phyloP scores from a whole-genome alignment of 2,888 invertebrate genomes.

The Drosophila nigricruria region DNA sequence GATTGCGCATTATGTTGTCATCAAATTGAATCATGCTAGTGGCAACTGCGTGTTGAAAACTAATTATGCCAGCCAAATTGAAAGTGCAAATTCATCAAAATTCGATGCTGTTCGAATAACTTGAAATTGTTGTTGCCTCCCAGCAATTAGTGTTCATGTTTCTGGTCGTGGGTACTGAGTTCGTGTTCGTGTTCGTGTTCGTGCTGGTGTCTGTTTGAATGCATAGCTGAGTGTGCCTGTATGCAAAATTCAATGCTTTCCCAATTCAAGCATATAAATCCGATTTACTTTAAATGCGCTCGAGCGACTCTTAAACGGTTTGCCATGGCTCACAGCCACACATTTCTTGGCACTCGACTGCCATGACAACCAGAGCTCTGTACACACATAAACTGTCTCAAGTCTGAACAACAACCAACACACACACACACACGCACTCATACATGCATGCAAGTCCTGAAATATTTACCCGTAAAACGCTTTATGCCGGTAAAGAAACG shows the following conservation, averaged over 20 bases:
- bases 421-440: conserved; percentile 5
- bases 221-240: neutral
- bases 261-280: conserved; percentile 18
- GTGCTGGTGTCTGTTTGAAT: neutral
- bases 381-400: conserved; percentile 20
- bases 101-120: conserved; percentile 37
- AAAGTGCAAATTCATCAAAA: conserved; percentile 50
- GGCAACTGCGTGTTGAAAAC: conserved; percentile 56
- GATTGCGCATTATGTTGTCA: conserved; percentile 29
- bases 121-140: conserved; percentile 14
- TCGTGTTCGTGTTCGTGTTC: neutral
- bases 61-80: conserved; percentile 59
- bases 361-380: conserved; percentile 26
- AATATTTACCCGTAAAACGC: conserved; percentile 58
- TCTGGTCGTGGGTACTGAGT: too few relatives aligned
- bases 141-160: conserved; percentile 11
- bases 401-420: neutral
- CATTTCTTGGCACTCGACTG: neutral
- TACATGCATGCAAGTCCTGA: conserved; percentile 23
- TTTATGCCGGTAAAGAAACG: conserved; percentile 50
- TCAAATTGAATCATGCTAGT: conserved; percentile 58
- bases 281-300: conserved; percentile 37
- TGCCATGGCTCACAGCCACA: conserved; percentile 2
- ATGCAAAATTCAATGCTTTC: conserved; percentile 10
- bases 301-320: conserved; percentile 28